phyloP scores from a whole-genome alignment of 2,797 vertebrate species.

The Halcyon smyrnensis region DNA sequence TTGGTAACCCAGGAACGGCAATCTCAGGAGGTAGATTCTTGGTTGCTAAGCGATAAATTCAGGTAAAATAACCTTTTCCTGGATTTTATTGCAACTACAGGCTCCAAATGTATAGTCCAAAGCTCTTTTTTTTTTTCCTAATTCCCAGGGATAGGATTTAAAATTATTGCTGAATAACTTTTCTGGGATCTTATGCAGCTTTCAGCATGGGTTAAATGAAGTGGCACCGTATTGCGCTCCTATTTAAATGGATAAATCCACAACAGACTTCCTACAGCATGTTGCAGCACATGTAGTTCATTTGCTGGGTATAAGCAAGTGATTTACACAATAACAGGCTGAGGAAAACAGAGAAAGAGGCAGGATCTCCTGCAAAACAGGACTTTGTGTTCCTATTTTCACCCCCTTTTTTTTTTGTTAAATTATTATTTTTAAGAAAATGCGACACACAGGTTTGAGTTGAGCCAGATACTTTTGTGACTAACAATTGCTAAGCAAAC shows the following conservation, averaged over 20 bases:
- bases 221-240: neutral
- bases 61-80: constrained; percentile 73
- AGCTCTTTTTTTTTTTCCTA: neutral
- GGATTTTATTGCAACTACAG: constrained; percentile 44
- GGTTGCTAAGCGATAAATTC: constrained; percentile 79
- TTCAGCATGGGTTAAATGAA: neutral
- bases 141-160: neutral
- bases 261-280: neutral
- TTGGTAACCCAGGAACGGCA: constrained; percentile 70
- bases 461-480: constrained; percentile 31
- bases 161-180: constrained; percentile 37
- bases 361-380: neutral
- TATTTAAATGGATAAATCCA: neutral
- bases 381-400: neutral
- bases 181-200: neutral
- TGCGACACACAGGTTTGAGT: neutral
- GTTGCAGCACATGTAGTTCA: neutral
- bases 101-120: constrained; percentile 3
- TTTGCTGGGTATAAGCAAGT: neutral
- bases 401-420: neutral
- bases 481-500: constrained; percentile 17
- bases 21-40: constrained; percentile 66
- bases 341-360: neutral
- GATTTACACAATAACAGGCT: neutral
- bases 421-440: neutral